A percentile compares a stretch with the other conserved stretches of the same genome.
Conservation (phyloP, 2,888 invertebrate species). For the Pycnomerus fuliginosus region DNA sequence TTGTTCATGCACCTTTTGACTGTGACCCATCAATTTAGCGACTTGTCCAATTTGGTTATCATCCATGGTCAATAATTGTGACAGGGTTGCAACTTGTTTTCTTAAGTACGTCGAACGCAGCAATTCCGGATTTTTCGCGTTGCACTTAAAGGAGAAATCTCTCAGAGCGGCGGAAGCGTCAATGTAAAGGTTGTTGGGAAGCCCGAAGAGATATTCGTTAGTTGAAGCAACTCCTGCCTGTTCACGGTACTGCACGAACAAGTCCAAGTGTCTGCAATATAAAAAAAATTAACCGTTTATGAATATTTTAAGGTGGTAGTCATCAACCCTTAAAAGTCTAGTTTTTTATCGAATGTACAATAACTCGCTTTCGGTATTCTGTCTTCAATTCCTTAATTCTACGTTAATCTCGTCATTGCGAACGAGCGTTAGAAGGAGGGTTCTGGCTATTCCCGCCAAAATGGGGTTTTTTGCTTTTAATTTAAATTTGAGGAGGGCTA, state of each 20-base stretch:
- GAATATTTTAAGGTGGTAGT: background rate
- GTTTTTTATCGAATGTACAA: too few species aligned
- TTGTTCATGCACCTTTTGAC: conserved; percentile 3
- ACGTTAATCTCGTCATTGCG: too few species aligned
- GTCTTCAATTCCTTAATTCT: too few species aligned
- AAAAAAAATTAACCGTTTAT: background rate
- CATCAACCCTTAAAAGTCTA: background rate
- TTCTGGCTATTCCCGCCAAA: too few species aligned
- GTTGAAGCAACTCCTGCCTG: background rate
- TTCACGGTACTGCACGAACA: background rate
- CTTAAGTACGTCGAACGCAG: conserved; percentile 27
- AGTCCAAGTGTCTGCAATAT: background rate
- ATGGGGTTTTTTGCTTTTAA: too few species aligned
- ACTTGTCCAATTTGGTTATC: conserved; percentile 11
- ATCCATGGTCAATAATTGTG: conserved; percentile 11
- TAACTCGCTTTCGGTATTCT: too few species aligned
- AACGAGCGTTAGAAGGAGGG: too few species aligned
- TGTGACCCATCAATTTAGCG: conserved; percentile 13
- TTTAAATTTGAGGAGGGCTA: too few species aligned
- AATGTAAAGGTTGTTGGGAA: background rate
- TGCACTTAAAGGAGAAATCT: background rate
- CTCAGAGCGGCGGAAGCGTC: background rate
- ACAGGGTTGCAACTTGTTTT: conserved; percentile 14
- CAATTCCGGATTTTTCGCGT: conserved; percentile 1
- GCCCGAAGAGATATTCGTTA: background rate